Conservation (phyloP, 2,888 invertebrate species). For the Drosophila nigricruria region DNA sequence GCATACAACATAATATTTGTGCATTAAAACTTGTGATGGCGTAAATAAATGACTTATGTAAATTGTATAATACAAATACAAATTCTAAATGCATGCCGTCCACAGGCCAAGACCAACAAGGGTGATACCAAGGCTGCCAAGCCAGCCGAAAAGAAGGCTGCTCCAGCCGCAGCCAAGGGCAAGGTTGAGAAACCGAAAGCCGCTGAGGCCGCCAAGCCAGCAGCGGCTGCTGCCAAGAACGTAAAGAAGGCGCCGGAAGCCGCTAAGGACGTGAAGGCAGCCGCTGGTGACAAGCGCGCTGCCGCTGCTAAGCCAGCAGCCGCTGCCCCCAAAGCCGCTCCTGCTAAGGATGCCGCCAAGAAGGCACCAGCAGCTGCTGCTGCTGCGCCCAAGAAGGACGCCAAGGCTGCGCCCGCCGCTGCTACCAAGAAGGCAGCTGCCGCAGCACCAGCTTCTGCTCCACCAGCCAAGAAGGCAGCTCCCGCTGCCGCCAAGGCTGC, state of each 20-base stretch:
- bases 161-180: conserved; percentile 83
- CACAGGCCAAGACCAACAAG: conserved; percentile 84
- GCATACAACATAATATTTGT: conserved; percentile 19
- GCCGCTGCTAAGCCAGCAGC: conserved; percentile 78
- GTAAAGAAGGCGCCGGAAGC: conserved; percentile 84
- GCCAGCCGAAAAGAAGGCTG: conserved; percentile 83
- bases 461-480: conserved; percentile 46
- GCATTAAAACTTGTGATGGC: not conserved
- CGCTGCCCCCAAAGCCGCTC: conserved; percentile 57
- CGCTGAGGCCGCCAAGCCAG: conserved; percentile 83
- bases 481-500: conserved; percentile 69
- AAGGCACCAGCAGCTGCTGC: conserved; percentile 70
- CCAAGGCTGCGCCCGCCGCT: conserved; percentile 57
- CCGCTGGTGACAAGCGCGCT: conserved; percentile 81
- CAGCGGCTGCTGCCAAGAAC: conserved; percentile 83
- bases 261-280: conserved; percentile 85
- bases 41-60: conserved; percentile 10
- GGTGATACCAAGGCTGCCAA: conserved; percentile 84
- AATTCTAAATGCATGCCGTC: conserved; percentile 12
- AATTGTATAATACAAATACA: not conserved
- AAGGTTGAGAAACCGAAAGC: conserved; percentile 85
- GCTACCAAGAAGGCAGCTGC: conserved; percentile 70
- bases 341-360: conserved; percentile 69
- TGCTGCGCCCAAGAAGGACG: conserved; percentile 64
- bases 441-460: conserved; percentile 60